Base-by-base conservation (phyloP, 2,888 invertebrate genomes). In the Andrena hattorfiana region DNA sequence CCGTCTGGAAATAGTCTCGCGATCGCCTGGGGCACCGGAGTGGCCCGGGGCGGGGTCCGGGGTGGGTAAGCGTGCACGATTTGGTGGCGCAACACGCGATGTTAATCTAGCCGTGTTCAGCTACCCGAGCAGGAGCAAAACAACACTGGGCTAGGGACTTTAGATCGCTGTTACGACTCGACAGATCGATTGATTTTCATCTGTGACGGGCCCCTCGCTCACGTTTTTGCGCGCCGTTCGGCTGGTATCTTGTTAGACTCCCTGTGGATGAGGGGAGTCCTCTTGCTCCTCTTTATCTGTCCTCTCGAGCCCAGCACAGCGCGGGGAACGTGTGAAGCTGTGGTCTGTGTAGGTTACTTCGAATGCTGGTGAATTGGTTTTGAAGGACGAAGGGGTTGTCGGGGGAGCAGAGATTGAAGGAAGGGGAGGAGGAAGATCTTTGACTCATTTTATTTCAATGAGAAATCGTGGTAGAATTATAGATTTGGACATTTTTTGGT, bases 1-100 rank as follows among this genome's bases (percentile, higher is more conserved):
- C 87, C 88, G 89, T 85, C 93, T 92, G 91, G 87, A 93, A 93
- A 93, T 93, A 93, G 93, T 90, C 86, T 62, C 75, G 35, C 70
- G 78, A 77, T 69, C 69, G 69, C 54, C 73, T 20, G 51, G 71
- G 63, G 71, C 62, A 64, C 30, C 54, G 7, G 42, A 67, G 30
- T 23, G 35, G 32, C 23, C n/a, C 30, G 10, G 26, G 13, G 67
- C 28, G 8, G 54, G 23, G 20, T 8, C 28, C 49, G 26, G 42
- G 70, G 42, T 16, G 63, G 77, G 72, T 83, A 74, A 76, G 83
- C 84, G 70, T 72, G 81, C 68, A 74, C 71, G 74, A 79, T 89
- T 84, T 74, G 70, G 62, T 88, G 81, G 81, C 81, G 84, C 87
- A 79, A 85, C 88, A 83, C 84, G 83, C 85, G 83, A 90, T 87